Conservation (phyloP, 2,888 invertebrate genomes). For the Cephus runcator region DNA sequence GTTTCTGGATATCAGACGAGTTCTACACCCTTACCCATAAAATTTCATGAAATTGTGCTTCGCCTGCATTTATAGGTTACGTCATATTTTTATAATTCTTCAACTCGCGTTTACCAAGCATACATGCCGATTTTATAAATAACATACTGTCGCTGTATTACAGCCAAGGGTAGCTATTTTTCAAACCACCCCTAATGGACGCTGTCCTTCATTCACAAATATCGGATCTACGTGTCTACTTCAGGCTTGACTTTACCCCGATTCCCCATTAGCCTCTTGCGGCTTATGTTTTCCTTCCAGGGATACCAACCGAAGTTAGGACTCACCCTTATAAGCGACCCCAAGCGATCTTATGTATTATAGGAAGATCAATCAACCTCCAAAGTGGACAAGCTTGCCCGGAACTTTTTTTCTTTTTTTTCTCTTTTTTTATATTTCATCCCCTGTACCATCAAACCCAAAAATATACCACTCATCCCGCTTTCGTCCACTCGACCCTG, state of each 20-base stretch:
- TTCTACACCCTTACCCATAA: not conserved
- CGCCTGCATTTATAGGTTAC: not conserved
- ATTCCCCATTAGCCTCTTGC: not conserved
- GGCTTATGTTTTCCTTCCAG: not conserved
- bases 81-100: not conserved
- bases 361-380: not conserved
- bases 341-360: not conserved
- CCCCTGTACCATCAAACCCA: not conserved
- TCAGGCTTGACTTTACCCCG: not conserved
- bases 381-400: not conserved
- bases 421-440: not conserved
- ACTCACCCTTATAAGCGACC: not conserved
- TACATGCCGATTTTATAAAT: not conserved
- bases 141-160: not conserved
- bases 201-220: not conserved
- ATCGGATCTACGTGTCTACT: not conserved
- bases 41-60: not conserved
- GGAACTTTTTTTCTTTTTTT: not conserved
- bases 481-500: not conserved
- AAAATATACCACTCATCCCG: not conserved
- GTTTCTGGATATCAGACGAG: slow-evolving; percentile 17
- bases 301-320: not conserved
- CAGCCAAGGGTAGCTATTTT: not conserved
- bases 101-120: not conserved
- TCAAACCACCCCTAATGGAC: not conserved